Evolutionary conservation across 2,888 invertebrate genomes (phyloP), one percentile per base, ranked within the genome.

Genomic region (Coelogynopora nodosa): DNA sequence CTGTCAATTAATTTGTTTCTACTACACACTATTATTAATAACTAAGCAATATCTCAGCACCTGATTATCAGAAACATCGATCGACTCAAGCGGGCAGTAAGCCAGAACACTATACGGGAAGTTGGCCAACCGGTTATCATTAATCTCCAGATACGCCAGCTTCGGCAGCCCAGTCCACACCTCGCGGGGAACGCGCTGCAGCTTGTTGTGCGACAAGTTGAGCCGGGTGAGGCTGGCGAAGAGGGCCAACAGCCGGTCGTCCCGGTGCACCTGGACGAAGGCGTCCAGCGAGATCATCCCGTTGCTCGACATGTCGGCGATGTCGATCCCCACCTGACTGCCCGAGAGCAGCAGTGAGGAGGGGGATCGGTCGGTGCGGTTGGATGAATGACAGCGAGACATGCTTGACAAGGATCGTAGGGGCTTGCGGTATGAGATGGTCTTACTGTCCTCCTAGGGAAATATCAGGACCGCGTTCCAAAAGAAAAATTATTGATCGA

Each of bases 31-130:
- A n/a, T n/a, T n/a, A n/a, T n/a, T n/a, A n/a, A n/a, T n/a, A n/a
- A n/a, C n/a, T n/a, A n/a, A n/a, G n/a, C n/a, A n/a, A n/a, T n/a
- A n/a, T n/a, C n/a, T n/a, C n/a, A n/a, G 29, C 87, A 90, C 90
- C 89, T 90, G 88, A 85, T 91, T 91, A 28, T 88, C 86, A 29
- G 89, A 89, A 10, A 90, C 84, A 84, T 90, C 88, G 0, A 91
- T 88, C 67, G 86, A 88, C 67, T 85, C 86, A 2, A 91, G 88
- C 1, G 86, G 67, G 29, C 86, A 31, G 87, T 90, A 89, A 1
- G 86, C 74, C n/a, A 89, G 86, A 0, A 89, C 86, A 23, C 88
- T 86, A 0, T 84, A 82, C 5, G 91, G 90, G 84, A 91, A 90
- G 0, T 81, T 85, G 26, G 85, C 88, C 30, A 91, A 80, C 0